Conservation (phyloP, 2,888 invertebrate genomes). For the Diabrotica balteata region DNA sequence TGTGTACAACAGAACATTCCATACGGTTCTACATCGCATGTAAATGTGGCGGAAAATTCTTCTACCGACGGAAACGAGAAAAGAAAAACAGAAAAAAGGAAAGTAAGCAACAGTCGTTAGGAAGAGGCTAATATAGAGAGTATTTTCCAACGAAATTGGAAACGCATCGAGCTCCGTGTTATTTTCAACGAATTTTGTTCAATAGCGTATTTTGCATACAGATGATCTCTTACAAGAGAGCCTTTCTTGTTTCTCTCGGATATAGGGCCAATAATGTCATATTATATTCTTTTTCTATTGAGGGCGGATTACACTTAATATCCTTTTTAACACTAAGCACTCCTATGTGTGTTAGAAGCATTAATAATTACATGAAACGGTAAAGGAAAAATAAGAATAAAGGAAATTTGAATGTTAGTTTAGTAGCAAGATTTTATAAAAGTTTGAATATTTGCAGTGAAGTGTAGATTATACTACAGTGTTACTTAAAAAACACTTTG, state of each 20-base stretch:
- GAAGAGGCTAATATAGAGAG: slow-evolving; percentile 38
- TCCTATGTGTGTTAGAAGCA: no score
- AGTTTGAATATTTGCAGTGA: no score
- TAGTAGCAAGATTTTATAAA: no score
- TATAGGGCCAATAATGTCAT: slow-evolving; percentile 28
- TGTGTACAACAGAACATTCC: slow-evolving; percentile 12
- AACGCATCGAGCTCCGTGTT: slow-evolving; percentile 42
- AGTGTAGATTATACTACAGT: no score
- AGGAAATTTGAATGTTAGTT: no score
- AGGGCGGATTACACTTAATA: slow-evolving; percentile 7
- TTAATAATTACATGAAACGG: no score
- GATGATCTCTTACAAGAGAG: slow-evolving; percentile 34
- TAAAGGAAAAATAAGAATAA: no score
- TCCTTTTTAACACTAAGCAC: not conserved
- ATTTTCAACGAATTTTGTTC: slow-evolving; percentile 43
- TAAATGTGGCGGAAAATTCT: slow-evolving; percentile 22
- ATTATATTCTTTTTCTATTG: slow-evolving; percentile 13
- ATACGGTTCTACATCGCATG: slow-evolving; percentile 16
- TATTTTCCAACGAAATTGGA: slow-evolving; percentile 43
- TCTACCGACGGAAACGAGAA: slow-evolving; percentile 13
- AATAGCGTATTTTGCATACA: slow-evolving; percentile 45
- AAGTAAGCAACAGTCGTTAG: slow-evolving; percentile 41
- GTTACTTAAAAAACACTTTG: no score
- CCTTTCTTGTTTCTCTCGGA: slow-evolving; percentile 30
- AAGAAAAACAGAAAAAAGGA: slow-evolving; percentile 31